These are phyloP conservation scores for Ploceus nigricollis DNA, from an alignment of 2,113 vertebrate genomes.

Conservation along the genomic window DNA sequence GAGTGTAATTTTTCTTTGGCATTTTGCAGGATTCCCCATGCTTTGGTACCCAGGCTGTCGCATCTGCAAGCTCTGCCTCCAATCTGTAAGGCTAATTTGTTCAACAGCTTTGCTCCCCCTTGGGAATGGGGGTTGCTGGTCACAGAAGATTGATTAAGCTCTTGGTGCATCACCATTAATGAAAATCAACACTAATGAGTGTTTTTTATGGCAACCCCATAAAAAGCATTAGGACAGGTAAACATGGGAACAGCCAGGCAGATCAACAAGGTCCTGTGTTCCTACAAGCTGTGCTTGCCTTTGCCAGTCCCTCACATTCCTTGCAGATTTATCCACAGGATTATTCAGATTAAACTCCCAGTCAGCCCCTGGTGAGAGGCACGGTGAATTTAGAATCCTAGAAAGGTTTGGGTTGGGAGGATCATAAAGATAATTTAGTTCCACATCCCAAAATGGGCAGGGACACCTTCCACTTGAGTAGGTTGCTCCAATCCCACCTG, in stretches of 20 bases:
- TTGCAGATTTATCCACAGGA: not conserved
- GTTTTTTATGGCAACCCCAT: constrained; percentile 71
- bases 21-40: not conserved
- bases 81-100: constrained; percentile 76
- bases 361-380: not conserved
- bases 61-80: constrained; percentile 69
- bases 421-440: not conserved
- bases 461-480: not conserved
- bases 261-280: not conserved
- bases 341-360: not conserved
- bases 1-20: not conserved
- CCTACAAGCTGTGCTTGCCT: not conserved
- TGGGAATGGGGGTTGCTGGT: constrained; percentile 67
- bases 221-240: constrained; percentile 63
- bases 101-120: constrained; percentile 72
- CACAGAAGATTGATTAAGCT: constrained; percentile 80
- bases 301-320: not conserved
- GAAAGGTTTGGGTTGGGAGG: not conserved
- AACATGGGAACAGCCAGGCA: constrained; percentile 46
- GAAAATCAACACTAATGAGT: constrained; percentile 79
- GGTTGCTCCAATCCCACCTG: not conserved
- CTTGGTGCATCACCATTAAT: constrained; percentile 77
- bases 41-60: constrained; percentile 10
- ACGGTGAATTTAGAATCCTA: not conserved
- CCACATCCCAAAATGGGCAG: not conserved